phyloP scores from a whole-genome alignment of 2,113 vertebrate genomes.

The Zapornia atra region DNA sequence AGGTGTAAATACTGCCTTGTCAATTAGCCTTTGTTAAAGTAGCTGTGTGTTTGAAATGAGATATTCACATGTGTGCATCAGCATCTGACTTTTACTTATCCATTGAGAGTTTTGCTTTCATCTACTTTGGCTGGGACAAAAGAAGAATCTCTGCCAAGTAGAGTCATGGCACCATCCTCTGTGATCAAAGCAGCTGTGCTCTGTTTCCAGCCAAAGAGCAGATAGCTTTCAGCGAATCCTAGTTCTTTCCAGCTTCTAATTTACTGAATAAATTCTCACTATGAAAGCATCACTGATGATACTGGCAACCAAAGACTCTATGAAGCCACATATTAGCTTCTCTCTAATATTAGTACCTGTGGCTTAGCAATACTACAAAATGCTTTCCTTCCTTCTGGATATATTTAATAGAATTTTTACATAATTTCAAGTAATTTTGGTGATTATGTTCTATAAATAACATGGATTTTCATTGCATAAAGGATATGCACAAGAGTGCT shows the following conservation, averaged over 20 bases:
- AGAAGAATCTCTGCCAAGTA: not conserved
- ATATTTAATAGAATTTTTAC: not conserved
- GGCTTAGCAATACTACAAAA: not conserved
- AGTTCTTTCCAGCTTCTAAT: not conserved
- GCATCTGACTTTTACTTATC: not conserved
- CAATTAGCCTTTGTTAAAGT: not conserved
- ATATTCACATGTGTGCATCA: not conserved
- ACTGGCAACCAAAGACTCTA: not conserved
- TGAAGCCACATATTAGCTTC: not conserved
- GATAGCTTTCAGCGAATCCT: not conserved
- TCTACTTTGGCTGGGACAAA: not conserved
- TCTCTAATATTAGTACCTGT: not conserved
- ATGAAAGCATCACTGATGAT: not conserved
- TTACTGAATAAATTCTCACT: not conserved
- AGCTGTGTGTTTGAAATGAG: not conserved
- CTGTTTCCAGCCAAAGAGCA: not conserved
- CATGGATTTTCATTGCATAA: not conserved
- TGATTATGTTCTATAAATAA: not conserved
- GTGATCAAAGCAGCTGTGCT: conserved; percentile 23
- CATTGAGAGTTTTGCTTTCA: not conserved
- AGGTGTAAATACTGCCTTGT: not conserved
- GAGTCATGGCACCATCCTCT: not conserved
- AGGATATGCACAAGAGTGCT: not conserved
- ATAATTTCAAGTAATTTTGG: not conserved
- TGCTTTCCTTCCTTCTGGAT: not conserved